Percentiles rank a stretch among this genome's conserved stretches.
phyloP scores from a whole-genome alignment of 2,888 invertebrate genomes.

The Ophraella communa region DNA sequence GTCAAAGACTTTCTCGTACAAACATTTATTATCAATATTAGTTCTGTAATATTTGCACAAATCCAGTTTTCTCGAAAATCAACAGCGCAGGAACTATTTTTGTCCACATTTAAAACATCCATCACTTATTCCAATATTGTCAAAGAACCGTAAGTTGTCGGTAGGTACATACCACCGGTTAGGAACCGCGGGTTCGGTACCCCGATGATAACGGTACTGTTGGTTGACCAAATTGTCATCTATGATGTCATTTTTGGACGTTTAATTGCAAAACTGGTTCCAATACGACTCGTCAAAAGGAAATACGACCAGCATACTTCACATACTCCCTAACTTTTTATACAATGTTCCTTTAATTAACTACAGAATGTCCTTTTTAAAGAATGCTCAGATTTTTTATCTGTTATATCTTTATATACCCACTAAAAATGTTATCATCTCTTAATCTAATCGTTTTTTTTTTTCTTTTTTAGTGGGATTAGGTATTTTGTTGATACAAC shows the following conservation, averaged over 20 bases:
- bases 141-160: not conserved
- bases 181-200: constrained; percentile 1
- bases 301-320: too few species aligned
- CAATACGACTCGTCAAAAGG: not conserved
- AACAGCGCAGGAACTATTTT: not conserved
- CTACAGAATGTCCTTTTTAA: too few species aligned
- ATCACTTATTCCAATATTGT: not conserved
- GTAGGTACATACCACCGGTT: not conserved
- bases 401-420: too few species aligned
- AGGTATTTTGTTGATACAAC: too few species aligned
- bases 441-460: too few species aligned
- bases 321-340: too few species aligned
- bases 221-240: constrained; percentile 13
- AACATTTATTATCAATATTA: not conserved
- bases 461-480: too few species aligned
- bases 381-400: too few species aligned
- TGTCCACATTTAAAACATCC: not conserved
- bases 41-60: not conserved
- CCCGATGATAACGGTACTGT: constrained; percentile 12
- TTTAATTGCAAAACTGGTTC: constrained; percentile 12
- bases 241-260: constrained; percentile 20
- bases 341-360: too few species aligned
- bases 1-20: not conserved
- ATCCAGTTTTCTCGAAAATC: not conserved
- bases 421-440: too few species aligned